Base-by-base conservation (phyloP, 2,113 vertebrate species). In the Anarhynchus alexandrinus region DNA sequence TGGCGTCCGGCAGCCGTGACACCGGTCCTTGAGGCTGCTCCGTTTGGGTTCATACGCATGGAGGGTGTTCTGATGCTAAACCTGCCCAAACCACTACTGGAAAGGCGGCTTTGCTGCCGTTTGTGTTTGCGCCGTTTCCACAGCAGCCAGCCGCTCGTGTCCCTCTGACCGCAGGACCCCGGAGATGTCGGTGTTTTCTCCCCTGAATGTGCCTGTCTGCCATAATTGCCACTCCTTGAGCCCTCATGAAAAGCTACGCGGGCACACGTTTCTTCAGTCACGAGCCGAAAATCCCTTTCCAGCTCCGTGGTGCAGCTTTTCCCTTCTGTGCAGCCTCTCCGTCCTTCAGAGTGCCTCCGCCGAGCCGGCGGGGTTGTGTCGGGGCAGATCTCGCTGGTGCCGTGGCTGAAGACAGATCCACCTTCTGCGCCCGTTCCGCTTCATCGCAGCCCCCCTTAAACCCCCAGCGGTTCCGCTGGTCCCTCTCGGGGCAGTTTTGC, bases 41-140 rank as follows among this genome's bases (percentile, higher is more conserved):
- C 0, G 1, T 20, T 43, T 23, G 67, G 40, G 5, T 19, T 54
- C 23, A 2, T 8, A 3, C 0, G 10, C 23, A 0, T 6, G 3
- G 55, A 19, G 58, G 64, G 3, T 22, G 45, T 15, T 22, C 22
- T 10, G 65, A 3, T 4, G 20, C 36, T 15, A 49, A 57, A 43
- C 40, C 40, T 22, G 15, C 69, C 51, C 12, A 5, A 67, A 14
- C 11, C 73, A 19, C 55, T 3, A 12, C 81, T 25, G 2, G 10
- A 38, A 26, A 9, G 5, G 5, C 6, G 1, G 19, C 59, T 16
- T 20, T 25, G 43, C 62, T 43, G 49, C 74, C 36, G 1, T 19
- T 13, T 14, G 10, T 29, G 51, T 16, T 11, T 7, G 70, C 4
- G 4, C 32, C 5, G 21, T 29, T 67, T 22, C 51, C 72, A 25